phyloP scores from a whole-genome alignment of 2,888 invertebrate species.

The Lasius fuliginosus region DNA sequence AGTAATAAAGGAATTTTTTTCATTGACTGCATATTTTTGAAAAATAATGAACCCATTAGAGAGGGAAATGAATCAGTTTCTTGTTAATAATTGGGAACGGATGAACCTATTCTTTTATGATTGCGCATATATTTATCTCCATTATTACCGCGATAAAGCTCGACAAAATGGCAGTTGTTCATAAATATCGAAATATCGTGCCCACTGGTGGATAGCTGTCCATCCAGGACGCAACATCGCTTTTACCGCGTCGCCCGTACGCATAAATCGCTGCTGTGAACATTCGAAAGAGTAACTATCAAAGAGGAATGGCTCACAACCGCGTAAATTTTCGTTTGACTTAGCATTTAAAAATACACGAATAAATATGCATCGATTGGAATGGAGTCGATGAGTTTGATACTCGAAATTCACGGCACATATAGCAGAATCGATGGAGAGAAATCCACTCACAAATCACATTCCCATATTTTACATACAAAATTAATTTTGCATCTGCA shows the following conservation, averaged over 20 bases:
- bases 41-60: conserved; percentile 63
- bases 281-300: conserved; percentile 32
- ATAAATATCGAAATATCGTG: conserved; percentile 44
- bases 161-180: conserved; percentile 49
- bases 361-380: conserved; percentile 46
- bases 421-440: conserved; percentile 5
- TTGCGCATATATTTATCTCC: conserved; percentile 51
- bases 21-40: not conserved
- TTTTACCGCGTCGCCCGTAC: conserved; percentile 21
- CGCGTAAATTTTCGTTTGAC: conserved; percentile 45
- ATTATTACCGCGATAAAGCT: conserved; percentile 49
- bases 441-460: conserved; percentile 25
- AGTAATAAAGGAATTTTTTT: not conserved
- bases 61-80: conserved; percentile 56
- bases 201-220: conserved; percentile 21
- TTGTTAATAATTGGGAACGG: conserved; percentile 59
- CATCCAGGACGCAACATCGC: conserved; percentile 24
- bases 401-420: conserved; percentile 18
- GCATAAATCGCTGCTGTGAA: conserved; percentile 35
- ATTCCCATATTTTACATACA: not conserved
- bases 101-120: conserved; percentile 49
- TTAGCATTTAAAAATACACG: conserved; percentile 25
- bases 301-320: conserved; percentile 25
- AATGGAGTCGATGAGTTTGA: conserved; percentile 20
- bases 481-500: not conserved